Base-by-base conservation (phyloP, 2,797 vertebrate species). In the Synaphobranchus kaupii region DNA sequence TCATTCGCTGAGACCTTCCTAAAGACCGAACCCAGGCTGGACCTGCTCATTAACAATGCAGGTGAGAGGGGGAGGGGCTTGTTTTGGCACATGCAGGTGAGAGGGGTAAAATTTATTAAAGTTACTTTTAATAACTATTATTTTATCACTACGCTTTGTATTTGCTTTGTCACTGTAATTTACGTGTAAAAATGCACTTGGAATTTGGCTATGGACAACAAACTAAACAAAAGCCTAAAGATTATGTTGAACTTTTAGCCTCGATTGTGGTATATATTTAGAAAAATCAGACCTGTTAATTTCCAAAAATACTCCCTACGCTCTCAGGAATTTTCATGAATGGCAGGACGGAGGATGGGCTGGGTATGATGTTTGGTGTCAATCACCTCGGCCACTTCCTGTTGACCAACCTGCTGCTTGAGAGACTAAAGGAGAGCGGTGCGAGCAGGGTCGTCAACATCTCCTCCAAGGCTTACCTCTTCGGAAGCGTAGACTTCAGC, bases 11-110 rank as follows among this genome's bases (percentile, higher is more conserved):
- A 92, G 78, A 1, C 90, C 73, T 96, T 97, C 91, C 92, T 96
- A 90, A 90, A 28, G 71, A 94, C 93, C 17, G 96, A 96, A 66
- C 95, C 96, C 3, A 93, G 94, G 28, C 93, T 97, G 85, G 95
- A 97, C 91, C 89, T 97, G 88, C 96, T 97, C 84, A 93, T 97
- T 90, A 95, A 96, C 92, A 97, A 97, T 0, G 96, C 96, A 0
- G 96, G 54, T 56, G 13, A 56, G 54, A 15, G 54, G 54, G 54
- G 54, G 54, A 20, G 39, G 39, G 39, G 39, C 39, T 39, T 39
- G 39, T 2, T 39, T 39, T 39, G 39, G 39, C 39, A 39, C 39
- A 39, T 39, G 39, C 39, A 39, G 39, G 39, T 39, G 39, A 39
- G 1, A 2, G 39, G 39, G 39, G 39, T 39, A 39, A 39, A 39